Base-by-base conservation (phyloP, 2,113 vertebrate species). In the Sinocyclocheilus rhinocerous region DNA sequence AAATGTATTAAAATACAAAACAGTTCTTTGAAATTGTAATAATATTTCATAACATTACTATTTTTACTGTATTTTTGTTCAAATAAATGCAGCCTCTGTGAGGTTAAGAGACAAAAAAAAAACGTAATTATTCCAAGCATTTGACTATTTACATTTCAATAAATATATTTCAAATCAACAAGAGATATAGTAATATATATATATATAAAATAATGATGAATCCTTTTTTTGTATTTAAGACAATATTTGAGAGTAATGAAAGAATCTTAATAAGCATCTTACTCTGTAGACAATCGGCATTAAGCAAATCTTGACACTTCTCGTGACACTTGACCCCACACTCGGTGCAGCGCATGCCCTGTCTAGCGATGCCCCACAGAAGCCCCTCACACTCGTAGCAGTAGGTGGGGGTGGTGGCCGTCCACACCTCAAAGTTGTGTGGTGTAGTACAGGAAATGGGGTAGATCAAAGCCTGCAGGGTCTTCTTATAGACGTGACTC, bases 371-470 rank as follows among this genome's bases (percentile, higher is more conserved):
- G 73, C 98, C 98, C 98, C 98, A 99, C 86, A 99, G 95, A 90
- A 99, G 95, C 18, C 98, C 98, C 93, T 99, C 98, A 0, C 98
- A 99, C 94, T 99, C 98, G 0, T 99, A 99, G 95, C 98, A 99
- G 95, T 99, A 99, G 63, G 98, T 99, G 90, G 98, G 98, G 0
- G 98, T 99, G 90, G 98, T 99, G 91, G 98, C 98, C 0, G 98
- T 99, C 98, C 98, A 99, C 95, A 99, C 98, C 93, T 99, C 98
- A 1, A 99, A 99, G 93, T 99, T 99, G 95, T 99, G 98, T 2
- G 98, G 98, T 0, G 98, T 99, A 4, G 98, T 99, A 95, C 97
- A 99, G 86, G 98, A 99, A 92, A 99, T 99, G 90, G 98, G 98
- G 91, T 99, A 99, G 89, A 99, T 98, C 93, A 99, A 96, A 90